Evolutionary conservation across 2,113 vertebrate genomes (phyloP), one percentile per base, ranked within the genome.

Genomic region (Lates calcarifer): DNA sequence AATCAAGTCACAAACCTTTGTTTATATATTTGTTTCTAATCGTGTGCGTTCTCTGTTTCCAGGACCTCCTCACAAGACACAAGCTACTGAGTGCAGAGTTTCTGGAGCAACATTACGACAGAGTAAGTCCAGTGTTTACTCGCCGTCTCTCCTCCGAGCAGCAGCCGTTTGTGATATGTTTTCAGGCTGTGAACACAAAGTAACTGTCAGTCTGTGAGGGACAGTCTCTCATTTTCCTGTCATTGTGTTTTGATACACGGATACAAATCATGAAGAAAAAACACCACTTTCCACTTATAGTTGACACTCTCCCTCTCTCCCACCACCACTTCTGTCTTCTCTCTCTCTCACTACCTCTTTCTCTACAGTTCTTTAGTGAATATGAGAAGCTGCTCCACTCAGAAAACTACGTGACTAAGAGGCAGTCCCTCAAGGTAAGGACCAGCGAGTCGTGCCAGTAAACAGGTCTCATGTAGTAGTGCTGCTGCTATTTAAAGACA

Each of bases 331-430:
- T n/a, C n/a, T 72, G 2, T 68, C 58, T 43, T 51, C 17, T 13
- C 24, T 24, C 11, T 51, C 26, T 55, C 22, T 58, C 51, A 1
- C 56, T 57, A 5, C 22, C 10, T 74, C 35, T 72, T 28, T 88
- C 83, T 89, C 56, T 71, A 81, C 84, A 99, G 98, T 97, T 99
- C 90, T 99, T 99, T 90, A 96, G 96, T 78, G 97, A 99, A 90
- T 99, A 99, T 81, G 98, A 99, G 94, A 99, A 99, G 90, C 95
- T 99, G 77, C 96, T 99, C 84, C 96, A 96, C 89, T 99, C 98
- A 63, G 98, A 99, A 93, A 99, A 99, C 94, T 99, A 99, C 0
- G 98, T 99, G 88, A 99, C 98, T 45, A 99, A 99, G 93, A 96
- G 98, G 85, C 98, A 99, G 89, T 99, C 98, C 69, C 93, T 99